phyloP scores from a whole-genome alignment of 2,113 vertebrate species.

The Loxodonta africana region DNA sequence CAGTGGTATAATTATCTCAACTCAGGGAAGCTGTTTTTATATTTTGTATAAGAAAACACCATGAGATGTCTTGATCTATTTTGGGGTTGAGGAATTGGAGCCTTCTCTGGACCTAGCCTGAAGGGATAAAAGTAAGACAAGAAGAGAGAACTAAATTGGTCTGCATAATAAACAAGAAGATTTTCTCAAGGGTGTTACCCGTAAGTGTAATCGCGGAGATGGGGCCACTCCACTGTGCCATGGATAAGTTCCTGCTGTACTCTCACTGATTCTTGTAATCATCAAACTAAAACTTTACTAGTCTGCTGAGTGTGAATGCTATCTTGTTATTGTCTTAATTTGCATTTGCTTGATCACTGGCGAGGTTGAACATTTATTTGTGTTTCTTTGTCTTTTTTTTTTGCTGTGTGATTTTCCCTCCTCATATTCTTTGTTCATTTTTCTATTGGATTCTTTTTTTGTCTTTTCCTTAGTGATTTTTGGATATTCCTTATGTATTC shows the following conservation, averaged over 20 bases:
- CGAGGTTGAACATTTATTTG: neutral
- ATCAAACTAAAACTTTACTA: neutral
- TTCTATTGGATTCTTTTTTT: conserved; percentile 9
- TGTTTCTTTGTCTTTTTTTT: neutral
- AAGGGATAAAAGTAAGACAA: neutral
- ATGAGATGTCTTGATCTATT: neutral
- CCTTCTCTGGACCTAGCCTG: neutral
- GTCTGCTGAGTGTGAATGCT: neutral
- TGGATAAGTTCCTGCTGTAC: neutral
- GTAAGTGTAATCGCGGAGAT: neutral
- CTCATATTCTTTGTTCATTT: conserved; percentile 3
- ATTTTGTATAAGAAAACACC: neutral
- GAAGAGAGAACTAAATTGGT: neutral
- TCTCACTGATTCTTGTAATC: neutral
- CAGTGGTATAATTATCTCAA: neutral
- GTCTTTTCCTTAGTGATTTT: neutral
- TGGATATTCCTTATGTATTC: neutral
- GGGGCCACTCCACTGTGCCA: neutral
- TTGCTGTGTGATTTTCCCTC: neutral
- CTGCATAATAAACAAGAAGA: neutral
- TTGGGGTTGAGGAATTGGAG: neutral
- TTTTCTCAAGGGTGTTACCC: neutral
- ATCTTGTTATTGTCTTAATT: neutral
- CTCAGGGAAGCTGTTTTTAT: neutral
- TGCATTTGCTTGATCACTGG: neutral